These are phyloP conservation scores for Galleria mellonella DNA, from an alignment of 1,140 invertebrate genomes.

Conservation along the genomic window DNA sequence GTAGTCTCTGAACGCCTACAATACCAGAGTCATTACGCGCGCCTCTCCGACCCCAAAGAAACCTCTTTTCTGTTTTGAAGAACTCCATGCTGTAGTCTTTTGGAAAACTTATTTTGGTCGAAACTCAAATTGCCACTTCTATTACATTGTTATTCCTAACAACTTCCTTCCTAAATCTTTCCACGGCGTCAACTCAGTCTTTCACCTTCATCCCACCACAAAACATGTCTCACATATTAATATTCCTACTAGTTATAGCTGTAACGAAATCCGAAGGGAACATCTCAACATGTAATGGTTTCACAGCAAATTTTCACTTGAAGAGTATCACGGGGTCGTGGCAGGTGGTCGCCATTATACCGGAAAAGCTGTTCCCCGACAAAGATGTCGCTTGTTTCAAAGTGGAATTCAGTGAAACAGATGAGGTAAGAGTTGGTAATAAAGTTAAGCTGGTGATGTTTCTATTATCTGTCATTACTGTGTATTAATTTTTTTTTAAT, in stretches of 20 bases:
- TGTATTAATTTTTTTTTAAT: no score
- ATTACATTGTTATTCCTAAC: background rate
- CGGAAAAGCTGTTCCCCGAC: slow-evolving; percentile 42
- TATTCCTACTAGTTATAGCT: slow-evolving; percentile 7
- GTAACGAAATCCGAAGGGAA: slow-evolving; percentile 7
- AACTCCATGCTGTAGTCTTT: no score
- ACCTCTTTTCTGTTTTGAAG: no score
- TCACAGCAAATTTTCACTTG: slow-evolving; percentile 42
- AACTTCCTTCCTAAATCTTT: background rate
- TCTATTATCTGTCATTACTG: no score
- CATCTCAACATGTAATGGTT: slow-evolving; percentile 25
- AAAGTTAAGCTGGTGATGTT: no score
- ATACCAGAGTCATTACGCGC: no score
- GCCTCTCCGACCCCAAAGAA: no score
- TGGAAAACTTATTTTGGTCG: no score
- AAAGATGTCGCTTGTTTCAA: slow-evolving; percentile 38
- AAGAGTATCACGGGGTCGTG: slow-evolving; percentile 39
- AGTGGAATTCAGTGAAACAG: slow-evolving; percentile 55
- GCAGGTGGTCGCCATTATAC: slow-evolving; percentile 52
- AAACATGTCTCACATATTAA: background rate
- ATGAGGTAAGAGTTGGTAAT: slow-evolving; percentile 49
- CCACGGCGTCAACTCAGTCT: background rate
- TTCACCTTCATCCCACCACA: background rate
- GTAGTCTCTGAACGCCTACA: no score
- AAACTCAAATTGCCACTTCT: background rate